Percentiles rank a stretch among this genome's conserved stretches.
These are phyloP conservation scores for Brachyrhaphis roseni DNA, from an alignment of 2,797 vertebrate species.

Conservation along the genomic window DNA sequence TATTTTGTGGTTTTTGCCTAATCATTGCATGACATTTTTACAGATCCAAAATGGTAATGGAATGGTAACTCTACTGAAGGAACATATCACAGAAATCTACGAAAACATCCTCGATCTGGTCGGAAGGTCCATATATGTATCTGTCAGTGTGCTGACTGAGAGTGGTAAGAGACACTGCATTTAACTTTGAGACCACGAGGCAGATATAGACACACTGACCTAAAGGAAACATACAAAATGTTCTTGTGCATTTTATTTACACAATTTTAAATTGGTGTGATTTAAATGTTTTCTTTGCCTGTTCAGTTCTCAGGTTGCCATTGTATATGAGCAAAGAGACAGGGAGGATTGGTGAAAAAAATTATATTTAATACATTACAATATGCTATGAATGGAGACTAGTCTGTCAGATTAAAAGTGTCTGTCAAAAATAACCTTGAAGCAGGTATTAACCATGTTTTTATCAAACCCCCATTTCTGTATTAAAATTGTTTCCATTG, in stretches of 20 bases:
- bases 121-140: slow-evolving; percentile 74
- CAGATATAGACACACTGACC: neutral
- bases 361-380: neutral
- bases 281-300: neutral
- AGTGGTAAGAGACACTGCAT: slow-evolving; percentile 71
- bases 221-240: neutral
- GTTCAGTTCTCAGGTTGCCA: neutral
- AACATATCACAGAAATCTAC: slow-evolving; percentile 60
- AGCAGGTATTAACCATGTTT: neutral
- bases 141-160: slow-evolving; percentile 81
- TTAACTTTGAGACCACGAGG: neutral
- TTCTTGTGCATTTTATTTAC: neutral
- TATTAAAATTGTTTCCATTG: neutral
- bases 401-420: neutral
- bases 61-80: slow-evolving; percentile 52
- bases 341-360: neutral
- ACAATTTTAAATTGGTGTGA: neutral
- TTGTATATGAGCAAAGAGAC: neutral
- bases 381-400: neutral
- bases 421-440: too few relatives aligned
- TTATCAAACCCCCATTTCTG: neutral
- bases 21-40: neutral
- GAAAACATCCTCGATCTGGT: slow-evolving; percentile 57
- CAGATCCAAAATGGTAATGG: slow-evolving; percentile 75
- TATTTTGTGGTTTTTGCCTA: neutral